Percentiles rank a stretch among this genome's conserved stretches.
Evolutionary conservation across 2,113 vertebrate genomes (phyloP).

Genomic region (Bambusicola thoracicus): DNA sequence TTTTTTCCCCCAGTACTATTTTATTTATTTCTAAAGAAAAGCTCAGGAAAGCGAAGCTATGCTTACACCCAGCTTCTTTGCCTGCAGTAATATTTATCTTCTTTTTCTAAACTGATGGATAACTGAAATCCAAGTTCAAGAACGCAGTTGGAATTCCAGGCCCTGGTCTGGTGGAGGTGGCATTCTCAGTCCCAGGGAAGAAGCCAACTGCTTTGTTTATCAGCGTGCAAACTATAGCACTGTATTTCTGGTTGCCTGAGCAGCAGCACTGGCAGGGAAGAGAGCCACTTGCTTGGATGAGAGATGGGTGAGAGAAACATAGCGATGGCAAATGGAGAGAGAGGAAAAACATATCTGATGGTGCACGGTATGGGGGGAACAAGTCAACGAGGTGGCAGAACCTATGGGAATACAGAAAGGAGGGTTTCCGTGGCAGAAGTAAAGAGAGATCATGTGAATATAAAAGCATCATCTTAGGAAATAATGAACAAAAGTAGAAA

Average conservation of each 20-base stretch:
- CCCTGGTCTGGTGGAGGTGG: slow-evolving; percentile 68
- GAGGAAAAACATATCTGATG: neutral
- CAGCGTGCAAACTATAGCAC: slow-evolving; percentile 49
- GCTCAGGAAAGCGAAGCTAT: neutral
- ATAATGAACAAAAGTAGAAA: slow-evolving; percentile 41
- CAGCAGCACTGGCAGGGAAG: slow-evolving; percentile 47
- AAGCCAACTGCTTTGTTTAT: slow-evolving; percentile 73
- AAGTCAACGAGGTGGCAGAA: neutral
- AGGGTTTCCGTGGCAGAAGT: neutral
- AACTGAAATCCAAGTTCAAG: slow-evolving; percentile 61
- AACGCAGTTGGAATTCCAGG: slow-evolving; percentile 59
- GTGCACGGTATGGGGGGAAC: neutral
- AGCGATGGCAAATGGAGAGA: slow-evolving; percentile 15
- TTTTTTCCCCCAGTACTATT: neutral
- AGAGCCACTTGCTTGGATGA: slow-evolving; percentile 5
- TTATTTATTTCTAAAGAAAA: neutral
- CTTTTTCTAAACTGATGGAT: slow-evolving; percentile 12
- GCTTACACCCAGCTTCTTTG: slow-evolving; percentile 19
- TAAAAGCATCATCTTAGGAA: neutral
- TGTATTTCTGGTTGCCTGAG: slow-evolving; percentile 54
- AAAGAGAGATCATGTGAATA: neutral
- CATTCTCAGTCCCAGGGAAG: slow-evolving; percentile 54
- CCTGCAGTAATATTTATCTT: neutral
- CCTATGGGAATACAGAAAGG: neutral
- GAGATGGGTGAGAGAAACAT: slow-evolving; percentile 44